Evolutionary conservation across 2,797 vertebrate species (phyloP).

Genomic region (Xiphorhynchus erythropygius): DNA sequence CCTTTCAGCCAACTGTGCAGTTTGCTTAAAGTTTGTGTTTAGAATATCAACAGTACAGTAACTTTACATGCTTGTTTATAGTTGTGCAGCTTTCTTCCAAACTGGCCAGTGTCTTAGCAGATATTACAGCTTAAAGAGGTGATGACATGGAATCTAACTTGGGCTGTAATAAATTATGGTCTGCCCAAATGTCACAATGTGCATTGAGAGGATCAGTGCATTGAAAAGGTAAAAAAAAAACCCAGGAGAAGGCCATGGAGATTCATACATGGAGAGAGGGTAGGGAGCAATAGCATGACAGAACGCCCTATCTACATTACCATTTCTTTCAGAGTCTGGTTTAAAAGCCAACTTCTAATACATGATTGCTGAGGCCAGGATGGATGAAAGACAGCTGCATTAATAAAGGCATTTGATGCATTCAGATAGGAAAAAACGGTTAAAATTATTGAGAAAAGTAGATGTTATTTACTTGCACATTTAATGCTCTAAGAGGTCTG

Average conservation of each 20-base stretch:
- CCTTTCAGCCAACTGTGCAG: not conserved
- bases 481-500: not conserved
- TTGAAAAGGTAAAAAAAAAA: not conserved
- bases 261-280: not conserved
- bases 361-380: not conserved
- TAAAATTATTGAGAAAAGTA: not conserved
- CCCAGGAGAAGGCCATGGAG: not conserved
- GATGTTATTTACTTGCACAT: not conserved
- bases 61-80: not conserved
- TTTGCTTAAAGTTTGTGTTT: slow-evolving; percentile 4
- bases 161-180: not conserved
- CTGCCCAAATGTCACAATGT: not conserved
- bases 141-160: not conserved
- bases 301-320: not conserved
- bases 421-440: not conserved
- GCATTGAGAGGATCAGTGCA: not conserved
- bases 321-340: not conserved
- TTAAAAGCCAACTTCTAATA: not conserved
- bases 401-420: not conserved
- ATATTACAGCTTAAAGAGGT: not conserved
- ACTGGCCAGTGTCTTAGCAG: not conserved
- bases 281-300: not conserved
- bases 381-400: not conserved
- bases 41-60: not conserved
- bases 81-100: not conserved